Evolutionary conservation across 2,888 invertebrate genomes (phyloP).

Genomic region (Keiferia lycopersicella): DNA sequence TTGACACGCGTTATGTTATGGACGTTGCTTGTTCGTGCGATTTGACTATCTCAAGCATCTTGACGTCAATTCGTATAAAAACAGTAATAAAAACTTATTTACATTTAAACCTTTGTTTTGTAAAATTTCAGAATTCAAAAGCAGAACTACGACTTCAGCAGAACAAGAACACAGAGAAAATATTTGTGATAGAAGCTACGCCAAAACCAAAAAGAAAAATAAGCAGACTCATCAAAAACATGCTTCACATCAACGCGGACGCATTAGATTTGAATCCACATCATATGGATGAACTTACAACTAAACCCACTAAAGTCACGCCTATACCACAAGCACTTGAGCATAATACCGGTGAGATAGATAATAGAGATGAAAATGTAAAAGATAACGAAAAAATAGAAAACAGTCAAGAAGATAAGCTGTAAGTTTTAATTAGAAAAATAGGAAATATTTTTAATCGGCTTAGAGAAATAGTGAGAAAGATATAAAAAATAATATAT

Average conservation of each 20-base stretch:
- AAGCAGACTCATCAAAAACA: conserved; percentile 57
- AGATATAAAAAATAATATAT: too few relatives aligned
- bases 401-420: conserved; percentile 1
- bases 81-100: too few relatives aligned
- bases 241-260: conserved; percentile 68
- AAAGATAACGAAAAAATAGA: neutral
- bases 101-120: neutral
- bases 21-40: too few relatives aligned
- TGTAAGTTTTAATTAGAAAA: neutral
- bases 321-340: conserved; percentile 54
- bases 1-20: too few relatives aligned
- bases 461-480: too few relatives aligned
- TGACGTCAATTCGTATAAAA: too few relatives aligned
- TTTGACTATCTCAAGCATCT: too few relatives aligned
- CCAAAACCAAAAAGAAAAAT: conserved; percentile 62
- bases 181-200: conserved; percentile 64
- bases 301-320: conserved; percentile 69
- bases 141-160: conserved; percentile 40
- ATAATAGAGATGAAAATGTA: neutral
- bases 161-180: conserved; percentile 64
- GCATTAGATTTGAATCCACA: conserved; percentile 60
- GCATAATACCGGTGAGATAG: neutral
- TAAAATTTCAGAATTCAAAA: conserved; percentile 53
- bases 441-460: too few relatives aligned
- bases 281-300: conserved; percentile 63